phyloP scores from a whole-genome alignment of 1,140 invertebrate species.

The Copidosoma floridanum region DNA sequence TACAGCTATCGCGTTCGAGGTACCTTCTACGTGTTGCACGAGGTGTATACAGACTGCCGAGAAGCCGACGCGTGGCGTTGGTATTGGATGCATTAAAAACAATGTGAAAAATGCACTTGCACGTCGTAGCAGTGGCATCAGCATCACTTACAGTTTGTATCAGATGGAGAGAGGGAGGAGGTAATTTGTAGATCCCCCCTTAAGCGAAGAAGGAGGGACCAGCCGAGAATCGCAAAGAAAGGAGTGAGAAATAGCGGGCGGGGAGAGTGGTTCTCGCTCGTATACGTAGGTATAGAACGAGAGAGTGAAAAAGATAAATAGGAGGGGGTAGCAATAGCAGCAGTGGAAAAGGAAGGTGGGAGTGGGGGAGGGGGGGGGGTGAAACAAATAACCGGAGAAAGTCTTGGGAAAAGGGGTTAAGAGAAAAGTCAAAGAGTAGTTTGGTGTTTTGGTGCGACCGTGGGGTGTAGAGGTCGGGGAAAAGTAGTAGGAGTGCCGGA shows the following conservation, averaged over 20 bases:
- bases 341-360: no score
- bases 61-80: no score
- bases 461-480: not conserved
- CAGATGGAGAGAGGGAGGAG: no score
- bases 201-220: constrained; percentile 2
- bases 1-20: no score
- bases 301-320: constrained; percentile 16
- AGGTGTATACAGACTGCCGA: no score
- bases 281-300: no score
- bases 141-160: not conserved
- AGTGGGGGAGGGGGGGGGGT: not conserved
- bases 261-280: not conserved
- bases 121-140: no score
- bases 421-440: not conserved
- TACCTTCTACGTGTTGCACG: no score
- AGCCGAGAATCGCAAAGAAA: not conserved
- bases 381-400: constrained; percentile 9
- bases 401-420: not conserved
- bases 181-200: constrained; percentile 1
- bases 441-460: not conserved
- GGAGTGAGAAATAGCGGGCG: constrained; percentile 10
- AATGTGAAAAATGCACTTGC: no score
- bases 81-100: no score
- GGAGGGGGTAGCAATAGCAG: no score
- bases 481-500: no score